A percentile compares a stretch with the other conserved stretches of the same genome.
phyloP scores from a whole-genome alignment of 2,113 vertebrate genomes.

The Ictalurus furcatus region DNA sequence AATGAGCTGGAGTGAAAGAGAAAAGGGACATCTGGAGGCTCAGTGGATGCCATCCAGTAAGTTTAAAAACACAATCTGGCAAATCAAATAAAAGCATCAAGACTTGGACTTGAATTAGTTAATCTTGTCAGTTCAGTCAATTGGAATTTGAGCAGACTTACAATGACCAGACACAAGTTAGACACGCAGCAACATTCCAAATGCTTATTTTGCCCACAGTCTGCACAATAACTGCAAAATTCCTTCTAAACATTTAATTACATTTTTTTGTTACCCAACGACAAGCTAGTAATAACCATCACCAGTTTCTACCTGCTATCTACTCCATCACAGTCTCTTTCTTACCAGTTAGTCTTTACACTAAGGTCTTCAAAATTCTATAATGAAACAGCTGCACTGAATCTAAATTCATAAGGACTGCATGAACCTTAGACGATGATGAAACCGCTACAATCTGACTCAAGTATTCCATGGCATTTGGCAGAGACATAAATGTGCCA shows the following conservation, averaged over 20 bases:
- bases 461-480: slow-evolving; percentile 22
- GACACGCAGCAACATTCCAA: not conserved
- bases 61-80: slow-evolving; percentile 13
- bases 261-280: too few species aligned
- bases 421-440: slow-evolving; percentile 24
- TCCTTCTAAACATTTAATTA: not conserved
- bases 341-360: not conserved
- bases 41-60: slow-evolving; percentile 24
- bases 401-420: slow-evolving; percentile 27
- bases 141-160: slow-evolving; percentile 2
- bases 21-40: slow-evolving; percentile 45
- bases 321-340: not conserved
- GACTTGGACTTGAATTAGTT: not conserved
- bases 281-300: not conserved
- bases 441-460: slow-evolving; percentile 27
- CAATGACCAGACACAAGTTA: not conserved
- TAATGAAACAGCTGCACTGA: slow-evolving; percentile 33
- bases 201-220: not conserved
- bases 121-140: not conserved
- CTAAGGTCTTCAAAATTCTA: slow-evolving; percentile 23
- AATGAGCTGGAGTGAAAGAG: slow-evolving; percentile 40
- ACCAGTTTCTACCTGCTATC: not conserved
- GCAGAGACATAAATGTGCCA: slow-evolving; percentile 13
- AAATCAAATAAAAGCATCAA: slow-evolving; percentile 26
- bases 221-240: not conserved